Base-by-base conservation (phyloP, 2,888 invertebrate species). In the Craniophora ligustri region DNA sequence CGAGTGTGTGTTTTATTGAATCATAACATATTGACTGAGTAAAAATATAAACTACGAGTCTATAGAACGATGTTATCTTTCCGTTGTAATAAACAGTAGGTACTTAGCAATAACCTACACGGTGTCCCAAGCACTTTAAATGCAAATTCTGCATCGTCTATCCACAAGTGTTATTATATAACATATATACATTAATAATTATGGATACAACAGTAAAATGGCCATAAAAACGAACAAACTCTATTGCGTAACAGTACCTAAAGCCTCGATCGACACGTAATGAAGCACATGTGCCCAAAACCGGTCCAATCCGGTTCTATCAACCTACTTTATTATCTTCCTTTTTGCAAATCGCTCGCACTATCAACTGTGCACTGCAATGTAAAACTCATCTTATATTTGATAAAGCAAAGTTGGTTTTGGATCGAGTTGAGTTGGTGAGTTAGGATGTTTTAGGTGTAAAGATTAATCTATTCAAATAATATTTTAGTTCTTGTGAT, bases 251-350 rank as follows among this genome's bases (percentile, higher is more conserved):
- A 67, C 47, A 44, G 54, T 57, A 58, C 56, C 58, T 58, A 38
- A 57, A 34, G 40, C 38, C 44, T 41, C 31, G 28, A 13, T 38
- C 55, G 50, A 78, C 55, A 84, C 80, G 82, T 85, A 82, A 82
- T 84, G 66, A 13, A 45, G 57, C 65, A 68, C 78, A 70, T 60
- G 57, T 72, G 69, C 58, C 58, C 50, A 36, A 40, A 85, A 76
- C 91, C 79, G 66, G 89, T 81, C 74, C 41, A 39, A 84, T 72
- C 88, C 67, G 75, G 86, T 78, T 81, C 48, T 40, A 75, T 64
- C 86, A 89, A 89, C 91, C 90, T 82, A 89, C 79, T 83, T 89
- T 80, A 80, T 79, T 89, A 91, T 89, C 88, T 81, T 85, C 83
- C 81, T 88, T 89, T 88, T 88, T 85, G 89, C 88, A 86, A 87